Evolutionary conservation across 2,797 vertebrate species (phyloP), one percentile per base, ranked within the genome.

Genomic region (Coranthus polyacanthus): DNA sequence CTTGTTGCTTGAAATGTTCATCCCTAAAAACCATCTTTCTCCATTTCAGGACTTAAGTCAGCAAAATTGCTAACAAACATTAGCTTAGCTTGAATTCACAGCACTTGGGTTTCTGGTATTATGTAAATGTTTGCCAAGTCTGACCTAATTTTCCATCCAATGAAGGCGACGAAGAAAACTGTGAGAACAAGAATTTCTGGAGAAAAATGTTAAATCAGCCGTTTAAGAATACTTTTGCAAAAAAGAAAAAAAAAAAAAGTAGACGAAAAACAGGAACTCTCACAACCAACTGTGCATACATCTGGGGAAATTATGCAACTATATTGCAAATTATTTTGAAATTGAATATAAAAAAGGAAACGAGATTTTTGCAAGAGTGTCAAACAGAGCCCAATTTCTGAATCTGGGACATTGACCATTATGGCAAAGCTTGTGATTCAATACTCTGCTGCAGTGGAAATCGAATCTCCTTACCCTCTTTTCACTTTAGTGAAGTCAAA

Each of bases 401-500:
- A 12, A 56, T 46, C 37, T 1, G 26, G 15, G 16, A 37, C 17
- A 42, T 57, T 2, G 8, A 15, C 29, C 16, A 38, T 38, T 49
- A 22, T 6, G 34, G n/a, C 26, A 56, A 39, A 44, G 8, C 8
- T 38, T 42, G 24, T 20, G 42, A 21, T 41, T 42, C 38, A 56
- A 55, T 18, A 45, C 20, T 15, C 13, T 1, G 32, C 17, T 38
- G 22, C n/a, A 50, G 20, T 2, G 15, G 45, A 49, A 64, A 50
- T 15, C 12, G 61, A 68, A 53, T 26, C 22, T 39, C 9, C 96
- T 95, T 92, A 98, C 97, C 97, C 97, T 94, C 97, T 92, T 93
- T 97, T 98, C 85, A 98, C 96, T 96, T 98, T 98, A 21, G 97
- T 98, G 90, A 98, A 98, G 93, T 98, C 96, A 90, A 98, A 98